These are phyloP conservation scores for Gobius niger DNA, from an alignment of 2,113 vertebrate genomes.

Conservation along the genomic window DNA sequence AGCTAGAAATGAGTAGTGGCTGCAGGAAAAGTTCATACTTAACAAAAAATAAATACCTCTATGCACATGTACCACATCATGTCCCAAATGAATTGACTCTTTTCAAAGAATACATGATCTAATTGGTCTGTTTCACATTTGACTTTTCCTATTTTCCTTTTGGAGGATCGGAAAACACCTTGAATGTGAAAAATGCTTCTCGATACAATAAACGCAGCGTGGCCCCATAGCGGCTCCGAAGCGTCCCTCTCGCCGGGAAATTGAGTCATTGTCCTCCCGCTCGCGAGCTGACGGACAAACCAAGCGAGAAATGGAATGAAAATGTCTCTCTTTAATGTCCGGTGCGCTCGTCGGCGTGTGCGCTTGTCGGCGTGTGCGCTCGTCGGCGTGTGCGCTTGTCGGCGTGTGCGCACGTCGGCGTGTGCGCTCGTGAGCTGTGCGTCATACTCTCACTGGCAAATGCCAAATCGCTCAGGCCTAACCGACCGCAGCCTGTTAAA, in stretches of 20 bases:
- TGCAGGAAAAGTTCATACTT: too few species aligned
- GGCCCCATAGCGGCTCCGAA: conserved; percentile 38
- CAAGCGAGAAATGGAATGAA: conserved; percentile 57
- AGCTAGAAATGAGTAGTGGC: too few species aligned
- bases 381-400: conserved; percentile 28
- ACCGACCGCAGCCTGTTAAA: conserved; percentile 56
- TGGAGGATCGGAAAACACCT: too few species aligned
- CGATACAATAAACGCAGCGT: conserved; percentile 17
- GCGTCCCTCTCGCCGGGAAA: conserved; percentile 50
- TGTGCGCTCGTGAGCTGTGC: conserved; percentile 26
- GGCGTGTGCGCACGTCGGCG: conserved; percentile 7
- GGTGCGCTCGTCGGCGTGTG: conserved; percentile 15
- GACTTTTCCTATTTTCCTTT: too few species aligned
- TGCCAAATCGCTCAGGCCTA: conserved; percentile 55
- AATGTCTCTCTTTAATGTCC: conserved; percentile 38
- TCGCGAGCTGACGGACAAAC: conserved; percentile 42
- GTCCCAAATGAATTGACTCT: too few species aligned
- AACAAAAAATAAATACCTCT: too few species aligned
- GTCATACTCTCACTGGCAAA: conserved; percentile 48
- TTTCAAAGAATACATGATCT: too few species aligned
- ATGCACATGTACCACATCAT: too few species aligned
- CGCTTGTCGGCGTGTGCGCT: conserved; percentile 12
- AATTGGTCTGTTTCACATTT: too few species aligned
- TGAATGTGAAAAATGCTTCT: too few species aligned
- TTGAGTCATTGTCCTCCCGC: conserved; percentile 61